These are phyloP conservation scores for Anthonomus grandis DNA, from an alignment of 1,140 invertebrate species.

Conservation along the genomic window DNA sequence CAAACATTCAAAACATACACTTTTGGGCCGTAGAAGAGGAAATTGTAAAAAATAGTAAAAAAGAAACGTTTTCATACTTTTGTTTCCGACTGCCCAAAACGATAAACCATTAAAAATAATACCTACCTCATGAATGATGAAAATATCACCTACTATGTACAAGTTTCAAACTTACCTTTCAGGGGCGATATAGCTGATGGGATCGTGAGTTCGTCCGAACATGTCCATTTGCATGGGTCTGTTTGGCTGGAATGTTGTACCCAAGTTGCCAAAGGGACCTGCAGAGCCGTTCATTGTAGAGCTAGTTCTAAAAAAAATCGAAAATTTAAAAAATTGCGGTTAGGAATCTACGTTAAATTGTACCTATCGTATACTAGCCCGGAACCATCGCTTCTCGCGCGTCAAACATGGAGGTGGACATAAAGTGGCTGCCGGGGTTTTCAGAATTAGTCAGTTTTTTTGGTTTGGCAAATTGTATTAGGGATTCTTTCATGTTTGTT, in stretches of 20 bases:
- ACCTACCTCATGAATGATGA: too few relatives aligned
- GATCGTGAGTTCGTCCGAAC: slow-evolving; percentile 74
- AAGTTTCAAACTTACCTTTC: too few relatives aligned
- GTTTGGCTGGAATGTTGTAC: slow-evolving; percentile 15
- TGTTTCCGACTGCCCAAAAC: too few relatives aligned
- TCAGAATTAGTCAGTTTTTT: slow-evolving; percentile 90
- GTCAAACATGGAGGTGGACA: slow-evolving; percentile 94
- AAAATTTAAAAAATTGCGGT: slow-evolving; percentile 8
- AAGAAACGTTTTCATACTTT: too few relatives aligned
- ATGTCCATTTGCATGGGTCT: slow-evolving; percentile 54
- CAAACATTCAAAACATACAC: too few relatives aligned
- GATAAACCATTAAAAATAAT: too few relatives aligned
- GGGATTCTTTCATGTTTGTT: slow-evolving; percentile 94
- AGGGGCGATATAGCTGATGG: slow-evolving; percentile 89
- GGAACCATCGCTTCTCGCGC: slow-evolving; percentile 87
- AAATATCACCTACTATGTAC: too few relatives aligned
- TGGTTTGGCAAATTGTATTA: slow-evolving; percentile 96
- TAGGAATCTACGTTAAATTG: slow-evolving; percentile 3
- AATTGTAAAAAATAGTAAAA: too few relatives aligned
- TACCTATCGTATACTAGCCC: slow-evolving; percentile 69
- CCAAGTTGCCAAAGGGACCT: slow-evolving; percentile 19
- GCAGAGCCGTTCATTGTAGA: slow-evolving; percentile 19
- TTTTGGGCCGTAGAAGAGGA: too few relatives aligned
- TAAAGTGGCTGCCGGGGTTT: slow-evolving; percentile 95
- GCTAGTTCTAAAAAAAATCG: slow-evolving; percentile 14